Evolutionary conservation across 2,113 vertebrate genomes (phyloP), one percentile per base, ranked within the genome.

Genomic region (Morone chrysops): DNA sequence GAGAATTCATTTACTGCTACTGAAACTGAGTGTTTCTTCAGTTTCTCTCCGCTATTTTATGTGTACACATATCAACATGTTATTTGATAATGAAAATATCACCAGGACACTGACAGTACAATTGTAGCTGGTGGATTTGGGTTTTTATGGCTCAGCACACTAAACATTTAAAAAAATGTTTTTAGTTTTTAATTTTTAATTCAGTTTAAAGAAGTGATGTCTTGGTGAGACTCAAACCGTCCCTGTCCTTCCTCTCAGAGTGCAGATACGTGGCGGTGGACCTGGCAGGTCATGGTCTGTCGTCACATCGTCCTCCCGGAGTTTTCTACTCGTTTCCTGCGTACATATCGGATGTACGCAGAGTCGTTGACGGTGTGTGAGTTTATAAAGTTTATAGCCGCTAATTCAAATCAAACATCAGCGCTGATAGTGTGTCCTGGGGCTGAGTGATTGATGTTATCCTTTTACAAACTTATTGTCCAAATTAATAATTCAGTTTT

Each of bases 271-370:
- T 99, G 50, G 96, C 96, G 9, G 62, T 98, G 89, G 98, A 99
- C 83, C 94, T 98, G 50, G 86, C 95, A 4, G 98, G 98, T 25
- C 97, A 99, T 0, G 97, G 97, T 0, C 82, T 93, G 16, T 99
- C 97, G 0, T 97, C 97, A 9, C 97, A 97, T 84, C 92, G 96
- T 17, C 92, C 95, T 50, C 88, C 96, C 3, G 97, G 97, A 16
- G 82, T 91, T 50, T 80, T 83, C 1, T 97, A 97, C 87, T 7
- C 90, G 71, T 94, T 96, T 25, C 87, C 96, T 20, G 89, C 92
- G 11, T 98, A 97, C 0, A 75, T 98, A 84, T 90, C 79, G 0
- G 97, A 99, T 14, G 75, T 98, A 20, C 80, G 92, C 9, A 93
- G 97, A 22, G 95, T 97, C 0, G 43, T 82, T 11, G 94, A 95